Evolutionary conservation across 2,113 vertebrate genomes (phyloP).

Genomic region (Pachyramphus minor): DNA sequence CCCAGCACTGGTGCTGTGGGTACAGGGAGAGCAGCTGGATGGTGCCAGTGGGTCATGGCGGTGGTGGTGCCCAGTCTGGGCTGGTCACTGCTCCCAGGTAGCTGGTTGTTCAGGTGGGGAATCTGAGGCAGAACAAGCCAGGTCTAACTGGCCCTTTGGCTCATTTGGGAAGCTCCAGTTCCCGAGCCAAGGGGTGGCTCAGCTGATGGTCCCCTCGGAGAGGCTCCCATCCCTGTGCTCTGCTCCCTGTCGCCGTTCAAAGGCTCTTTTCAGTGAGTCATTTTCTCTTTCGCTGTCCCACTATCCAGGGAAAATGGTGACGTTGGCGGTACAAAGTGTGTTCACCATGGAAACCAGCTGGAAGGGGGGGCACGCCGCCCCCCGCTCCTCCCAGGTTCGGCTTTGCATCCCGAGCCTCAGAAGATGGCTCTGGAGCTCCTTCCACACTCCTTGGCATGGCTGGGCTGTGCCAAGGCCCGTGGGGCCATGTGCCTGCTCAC

Average conservation of each 20-base stretch:
- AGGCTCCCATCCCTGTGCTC: not conserved
- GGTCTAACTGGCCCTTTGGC: fast-evolving
- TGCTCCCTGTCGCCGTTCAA: not conserved
- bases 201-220: not conserved
- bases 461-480: fast-evolving
- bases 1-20: fast-evolving
- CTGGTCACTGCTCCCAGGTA: fast-evolving
- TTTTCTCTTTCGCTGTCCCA: slow-evolving; percentile 56
- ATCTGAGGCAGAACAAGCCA: not conserved
- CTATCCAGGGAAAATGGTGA: slow-evolving; percentile 64
- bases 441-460: not conserved
- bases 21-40: not conserved
- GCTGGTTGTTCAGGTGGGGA: not conserved
- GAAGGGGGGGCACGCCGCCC: slow-evolving; percentile 3
- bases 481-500: fast-evolving
- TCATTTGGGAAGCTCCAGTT: not conserved
- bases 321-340: slow-evolving; percentile 48
- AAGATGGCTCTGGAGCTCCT: slow-evolving; percentile 54
- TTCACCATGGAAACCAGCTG: slow-evolving; percentile 63
- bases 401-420: not conserved
- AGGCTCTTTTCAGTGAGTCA: slow-evolving; percentile 50
- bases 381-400: slow-evolving; percentile 24
- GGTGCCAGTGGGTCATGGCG: not conserved
- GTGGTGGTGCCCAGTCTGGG: not conserved
- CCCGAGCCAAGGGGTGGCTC: not conserved